phyloP scores from a whole-genome alignment of 1,140 invertebrate species.

The Drosophila sechellia region DNA sequence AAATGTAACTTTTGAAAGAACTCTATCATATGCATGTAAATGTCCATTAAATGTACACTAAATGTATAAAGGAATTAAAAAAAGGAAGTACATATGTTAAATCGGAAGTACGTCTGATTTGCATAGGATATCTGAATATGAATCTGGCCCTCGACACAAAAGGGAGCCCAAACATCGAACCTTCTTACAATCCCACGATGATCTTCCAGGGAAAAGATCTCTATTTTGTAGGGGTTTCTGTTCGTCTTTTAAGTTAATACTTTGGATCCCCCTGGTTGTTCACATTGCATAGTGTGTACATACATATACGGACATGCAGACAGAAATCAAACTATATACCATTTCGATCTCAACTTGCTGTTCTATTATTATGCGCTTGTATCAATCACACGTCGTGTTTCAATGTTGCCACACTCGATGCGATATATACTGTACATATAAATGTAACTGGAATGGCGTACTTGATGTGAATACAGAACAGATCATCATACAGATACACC shows the following conservation, averaged over 20 bases:
- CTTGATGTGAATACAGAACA: slow-evolving; percentile 31
- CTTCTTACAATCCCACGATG: neutral
- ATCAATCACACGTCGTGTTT: slow-evolving; percentile 36
- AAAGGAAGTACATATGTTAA: slow-evolving; percentile 5
- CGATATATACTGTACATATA: slow-evolving; percentile 39
- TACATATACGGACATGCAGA: slow-evolving; percentile 12
- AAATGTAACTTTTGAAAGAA: slow-evolving; percentile 6
- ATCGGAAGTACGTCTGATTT: slow-evolving; percentile 1
- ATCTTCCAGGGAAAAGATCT: neutral
- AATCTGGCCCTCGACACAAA: neutral
- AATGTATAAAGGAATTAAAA: slow-evolving; percentile 16
- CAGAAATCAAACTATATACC: slow-evolving; percentile 11
- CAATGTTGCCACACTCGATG: slow-evolving; percentile 40
- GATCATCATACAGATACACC: slow-evolving; percentile 12
- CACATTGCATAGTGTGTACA: slow-evolving; percentile 7
- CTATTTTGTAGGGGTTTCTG: slow-evolving; percentile 1
- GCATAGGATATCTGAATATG: neutral
- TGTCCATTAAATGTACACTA: slow-evolving; percentile 29
- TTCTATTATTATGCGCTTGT: slow-evolving; percentile 31
- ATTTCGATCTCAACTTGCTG: slow-evolving; percentile 33
- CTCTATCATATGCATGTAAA: slow-evolving; percentile 44
- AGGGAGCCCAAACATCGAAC: neutral
- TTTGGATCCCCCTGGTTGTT: neutral
- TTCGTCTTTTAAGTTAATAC: slow-evolving; percentile 9
- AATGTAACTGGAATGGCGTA: slow-evolving; percentile 26